These are phyloP conservation scores for Paracyprichromis sp. DNA, from an alignment of 2,113 vertebrate genomes.

Conservation along the genomic window DNA sequence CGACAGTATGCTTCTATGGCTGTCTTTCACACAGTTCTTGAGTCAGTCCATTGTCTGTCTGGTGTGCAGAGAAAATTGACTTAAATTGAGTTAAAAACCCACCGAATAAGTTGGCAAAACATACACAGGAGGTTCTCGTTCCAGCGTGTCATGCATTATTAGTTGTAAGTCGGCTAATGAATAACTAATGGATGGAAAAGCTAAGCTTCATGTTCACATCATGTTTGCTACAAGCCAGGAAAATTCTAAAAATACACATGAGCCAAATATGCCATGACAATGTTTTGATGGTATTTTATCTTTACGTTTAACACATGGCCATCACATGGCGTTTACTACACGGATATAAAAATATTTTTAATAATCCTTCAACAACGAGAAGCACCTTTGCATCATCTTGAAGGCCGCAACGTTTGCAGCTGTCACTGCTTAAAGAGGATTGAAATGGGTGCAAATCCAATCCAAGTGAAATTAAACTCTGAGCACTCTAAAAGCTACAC, in stretches of 20 bases:
- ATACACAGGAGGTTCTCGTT: background rate
- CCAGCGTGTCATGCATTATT: background rate
- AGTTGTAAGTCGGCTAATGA: constrained; percentile 19
- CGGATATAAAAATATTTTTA: background rate
- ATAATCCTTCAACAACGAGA: background rate
- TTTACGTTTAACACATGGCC: background rate
- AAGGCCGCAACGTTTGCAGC: background rate
- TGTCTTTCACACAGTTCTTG: background rate
- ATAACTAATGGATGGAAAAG: constrained; percentile 18
- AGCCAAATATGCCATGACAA: background rate
- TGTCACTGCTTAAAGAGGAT: background rate
- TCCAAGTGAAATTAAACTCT: background rate
- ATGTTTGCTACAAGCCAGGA: background rate
- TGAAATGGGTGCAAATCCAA: background rate
- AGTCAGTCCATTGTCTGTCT: background rate
- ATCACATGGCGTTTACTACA: background rate
- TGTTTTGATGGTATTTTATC: background rate
- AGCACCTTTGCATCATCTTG: background rate
- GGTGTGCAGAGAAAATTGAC: background rate
- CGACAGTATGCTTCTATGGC: background rate
- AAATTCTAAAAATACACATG: background rate
- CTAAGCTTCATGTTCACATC: background rate
- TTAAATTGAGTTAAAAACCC: background rate
- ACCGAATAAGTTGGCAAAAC: background rate
- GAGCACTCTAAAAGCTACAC: background rate